Base-by-base conservation (phyloP, 2,888 invertebrate species). In the Conops quadrifasciatus region DNA sequence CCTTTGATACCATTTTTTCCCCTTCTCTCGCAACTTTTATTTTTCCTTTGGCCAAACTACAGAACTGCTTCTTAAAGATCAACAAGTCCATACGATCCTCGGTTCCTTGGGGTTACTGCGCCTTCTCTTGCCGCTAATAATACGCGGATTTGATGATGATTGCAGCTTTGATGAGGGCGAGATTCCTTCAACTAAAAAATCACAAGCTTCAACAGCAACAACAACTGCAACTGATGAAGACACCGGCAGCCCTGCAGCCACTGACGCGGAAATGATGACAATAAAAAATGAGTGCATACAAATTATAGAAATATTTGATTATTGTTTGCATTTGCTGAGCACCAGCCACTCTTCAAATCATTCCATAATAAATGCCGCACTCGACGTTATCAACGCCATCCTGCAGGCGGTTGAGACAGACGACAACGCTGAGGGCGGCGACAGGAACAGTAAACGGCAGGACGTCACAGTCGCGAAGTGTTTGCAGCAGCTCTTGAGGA, bases 361-460 rank as follows among this genome's bases (percentile, higher is more conserved):
- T 85, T 96, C 96, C 84, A 90, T 96, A 71, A 91, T 95, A 77
- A 96, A 96, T 81, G 91, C 94, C 1, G 91, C 95, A 21, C 88
- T 97, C 82, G 97, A 98, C 85, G 86, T 86, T 77, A 82, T 86
- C 75, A 84, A 84, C 80, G 81, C 84, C 72, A 83, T 86, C 75
- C 79, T 86, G 36, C 81, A 80, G 75, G 79, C 82, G 15, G 74
- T 84, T 65, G 81, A 83, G 36, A 79, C 77, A 7, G 72, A 76
- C 64, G 76, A 74, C 30, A 77, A 90, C 94, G 0, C 90, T 94
- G 2, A 87, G 96, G 21, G 11, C 63, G 19, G 24, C 21, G 60
- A 71, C 67, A 68, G 60, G 19, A 43, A 56, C 63, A 45, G 51
- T 64, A 66, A 16, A 30, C 60, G 11, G n/a, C 24, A 30, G 43